These are phyloP conservation scores for Poecilia picta DNA, from an alignment of 2,797 vertebrate species.

Conservation along the genomic window DNA sequence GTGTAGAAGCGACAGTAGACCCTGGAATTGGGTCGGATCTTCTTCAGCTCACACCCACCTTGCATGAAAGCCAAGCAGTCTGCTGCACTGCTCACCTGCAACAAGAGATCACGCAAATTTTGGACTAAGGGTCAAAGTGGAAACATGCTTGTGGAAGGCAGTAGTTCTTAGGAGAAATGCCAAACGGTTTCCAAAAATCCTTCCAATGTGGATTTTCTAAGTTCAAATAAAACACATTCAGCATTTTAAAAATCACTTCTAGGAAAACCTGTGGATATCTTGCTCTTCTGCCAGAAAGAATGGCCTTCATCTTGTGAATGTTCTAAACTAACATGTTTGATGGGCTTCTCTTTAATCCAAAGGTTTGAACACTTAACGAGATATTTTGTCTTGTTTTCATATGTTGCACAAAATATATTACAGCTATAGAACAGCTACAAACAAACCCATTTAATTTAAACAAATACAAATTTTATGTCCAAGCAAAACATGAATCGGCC, in stretches of 20 bases:
- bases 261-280: background rate
- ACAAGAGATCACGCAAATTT: rapidly evolving
- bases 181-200: background rate
- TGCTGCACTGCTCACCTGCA: constrained; percentile 89
- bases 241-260: background rate
- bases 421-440: background rate
- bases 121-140: background rate
- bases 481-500: background rate
- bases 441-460: background rate
- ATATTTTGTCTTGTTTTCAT: background rate
- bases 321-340: background rate
- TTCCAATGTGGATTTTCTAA: background rate
- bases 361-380: background rate
- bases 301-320: background rate
- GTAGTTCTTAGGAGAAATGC: background rate
- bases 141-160: background rate
- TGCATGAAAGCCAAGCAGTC: constrained; percentile 99
- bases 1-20: constrained; percentile 97
- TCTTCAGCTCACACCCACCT: constrained; percentile 96
- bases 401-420: background rate
- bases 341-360: background rate
- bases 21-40: constrained; percentile 93
- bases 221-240: background rate
- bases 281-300: background rate
- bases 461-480: background rate